Evolutionary conservation across 2,113 vertebrate species (phyloP), one percentile per base, ranked within the genome.

Genomic region (Dicerorhinus sumatrensis): DNA sequence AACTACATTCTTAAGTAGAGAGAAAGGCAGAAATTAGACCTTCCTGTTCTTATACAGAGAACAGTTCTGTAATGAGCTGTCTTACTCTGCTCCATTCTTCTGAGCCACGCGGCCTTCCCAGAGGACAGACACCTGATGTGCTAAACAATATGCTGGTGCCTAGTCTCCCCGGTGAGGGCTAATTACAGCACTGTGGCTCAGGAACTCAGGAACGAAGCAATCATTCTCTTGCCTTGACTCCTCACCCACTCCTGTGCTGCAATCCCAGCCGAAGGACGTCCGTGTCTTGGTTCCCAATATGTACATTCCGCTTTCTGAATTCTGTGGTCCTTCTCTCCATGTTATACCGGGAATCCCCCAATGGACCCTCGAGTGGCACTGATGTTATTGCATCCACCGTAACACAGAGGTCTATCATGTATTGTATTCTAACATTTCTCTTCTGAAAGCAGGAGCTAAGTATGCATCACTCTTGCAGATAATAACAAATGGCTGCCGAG

Each of bases 1-100:
- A 83, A 63, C 80, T 63, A 65, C 46, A 86, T 81, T 86, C 82
- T 70, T 75, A 87, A 87, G 79, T 29, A 39, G 62, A 72, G 69
- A 96, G 75, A 82, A 77, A 92, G 72, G 90, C 70, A 95, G 95
- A 93, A 92, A 87, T 89, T 77, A 95, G 79, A 90, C 46, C 90
- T 60, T 42, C 29, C 60, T 0, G 6, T 91, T 93, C 58, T 77
- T 39, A 63, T 6, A 70, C 75, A 96, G 60, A 72, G 90, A 96
- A n/a, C 46, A 91, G 81, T 11, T 97, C 86, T 92, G 63, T 97
- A 92, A 96, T 91, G 87, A 95, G 97, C 90, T 93, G 46, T 95
- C 91, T 97, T 39, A 65, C 82, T 14, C 91, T 93, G 76, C 39
- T 46, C n/a, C 81, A 20, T 93, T 86, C 75, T 79, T 70, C 77